Base-by-base conservation (phyloP, 2,113 vertebrate species). In the Cephalophus harveyi region DNA sequence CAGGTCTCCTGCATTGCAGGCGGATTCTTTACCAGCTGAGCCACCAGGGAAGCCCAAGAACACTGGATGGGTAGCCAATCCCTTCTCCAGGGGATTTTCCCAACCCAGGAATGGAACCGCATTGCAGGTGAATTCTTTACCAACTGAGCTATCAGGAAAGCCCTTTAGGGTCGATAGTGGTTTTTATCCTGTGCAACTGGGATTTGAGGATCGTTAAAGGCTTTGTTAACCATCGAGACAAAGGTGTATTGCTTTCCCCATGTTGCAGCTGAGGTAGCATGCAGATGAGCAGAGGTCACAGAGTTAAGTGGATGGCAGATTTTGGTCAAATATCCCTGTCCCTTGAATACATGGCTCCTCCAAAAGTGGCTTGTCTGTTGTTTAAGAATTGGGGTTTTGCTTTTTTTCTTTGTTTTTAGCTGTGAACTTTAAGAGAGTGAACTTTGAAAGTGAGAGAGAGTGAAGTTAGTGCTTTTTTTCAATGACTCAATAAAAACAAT, bases 281-380 rank as follows among this genome's bases (percentile, higher is more conserved):
- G 50, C 33, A 79, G 62, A 83, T 91, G 59, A 91, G 7, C 21
- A 67, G 78, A 78, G 12, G 48, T 76, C 64, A 84, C 15, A 90
- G n/a, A 91, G 43, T 48, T 48, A 74, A 54, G 48, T 95, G 33
- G 50, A 27, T 27, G 83, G 55, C 87, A 54, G 50, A 81, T 64
- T 94, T 52, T 81, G 79, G 59, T 57, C 2, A 21, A 93, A 3
- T 52, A 76, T 46, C 94, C 64, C 87, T 33, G 33, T 33, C 52
- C 87, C 40, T 6, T 46, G 14, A n/a, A 88, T 64, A 54, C 10
- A 33, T 6, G 13, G 55, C 23, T 96, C 33, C 57, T 95, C 59
- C 87, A 16, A 92, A 87, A 57, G 48, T 93, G 57, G 14, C 21
- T 97, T 95, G 94, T 86, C 78, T 94, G 33, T 71, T 91, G 33